Conservation (phyloP, 2,113 vertebrate genomes). For the Chaenocephalus aceratus region DNA sequence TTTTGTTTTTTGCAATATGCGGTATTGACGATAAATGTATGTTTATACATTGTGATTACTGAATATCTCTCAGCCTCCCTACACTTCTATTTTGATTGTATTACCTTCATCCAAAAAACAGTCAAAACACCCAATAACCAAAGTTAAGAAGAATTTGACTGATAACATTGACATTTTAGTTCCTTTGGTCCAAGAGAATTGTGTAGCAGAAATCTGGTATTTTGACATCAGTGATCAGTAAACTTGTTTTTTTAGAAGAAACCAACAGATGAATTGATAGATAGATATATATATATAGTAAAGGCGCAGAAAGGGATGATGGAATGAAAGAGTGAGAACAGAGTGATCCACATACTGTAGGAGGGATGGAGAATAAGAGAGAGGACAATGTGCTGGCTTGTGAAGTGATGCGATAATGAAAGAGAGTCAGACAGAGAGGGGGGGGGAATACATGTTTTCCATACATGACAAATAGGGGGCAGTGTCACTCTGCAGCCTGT, state of each 20-base stretch:
- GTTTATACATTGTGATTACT: no score
- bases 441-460: background rate
- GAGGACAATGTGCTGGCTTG: constrained; percentile 25
- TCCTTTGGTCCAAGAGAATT: no score
- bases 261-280: background rate
- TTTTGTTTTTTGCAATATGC: background rate
- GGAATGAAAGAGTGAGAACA: constrained; percentile 6
- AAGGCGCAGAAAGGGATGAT: constrained; percentile 17
- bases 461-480: constrained; percentile 61
- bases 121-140: no score
- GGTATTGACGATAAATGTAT: no score
- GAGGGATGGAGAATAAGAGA: constrained; percentile 3
- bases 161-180: no score
- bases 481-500: constrained; percentile 63
- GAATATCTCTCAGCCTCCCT: no score
- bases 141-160: no score
- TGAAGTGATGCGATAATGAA: constrained; percentile 54
- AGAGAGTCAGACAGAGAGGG: constrained; percentile 13
- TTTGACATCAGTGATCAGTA: no score
- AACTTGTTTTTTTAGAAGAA: no score
- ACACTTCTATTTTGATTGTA: no score
- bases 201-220: no score
- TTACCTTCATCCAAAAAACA: no score
- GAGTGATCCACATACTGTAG: constrained; percentile 32
- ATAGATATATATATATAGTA: constrained; percentile 9